Percentiles rank a stretch among this genome's conserved stretches.
Evolutionary conservation across 1,140 invertebrate genomes (phyloP).

Genomic region (Anastrepha obliqua): DNA sequence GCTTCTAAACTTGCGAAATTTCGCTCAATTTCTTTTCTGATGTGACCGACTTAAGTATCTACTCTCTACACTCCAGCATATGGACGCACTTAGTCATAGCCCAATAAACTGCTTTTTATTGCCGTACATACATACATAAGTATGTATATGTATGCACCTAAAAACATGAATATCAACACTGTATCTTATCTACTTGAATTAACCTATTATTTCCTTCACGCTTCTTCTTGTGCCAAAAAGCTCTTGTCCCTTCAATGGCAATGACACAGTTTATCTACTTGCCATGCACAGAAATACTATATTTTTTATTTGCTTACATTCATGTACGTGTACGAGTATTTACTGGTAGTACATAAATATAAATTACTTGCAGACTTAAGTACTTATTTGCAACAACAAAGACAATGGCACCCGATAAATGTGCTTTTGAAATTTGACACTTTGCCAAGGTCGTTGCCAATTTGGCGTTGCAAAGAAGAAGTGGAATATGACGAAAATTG

Average conservation of each 20-base stretch:
- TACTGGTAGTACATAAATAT: neutral
- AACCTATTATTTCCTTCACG: neutral
- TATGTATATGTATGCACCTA: neutral
- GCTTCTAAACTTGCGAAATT: no score
- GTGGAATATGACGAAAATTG: neutral
- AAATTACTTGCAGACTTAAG: slow-evolving; percentile 17
- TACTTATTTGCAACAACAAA: slow-evolving; percentile 38
- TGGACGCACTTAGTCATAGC: no score
- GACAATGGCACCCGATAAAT: neutral
- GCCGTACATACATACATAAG: no score
- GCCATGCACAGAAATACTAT: neutral
- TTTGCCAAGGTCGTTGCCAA: slow-evolving; percentile 43
- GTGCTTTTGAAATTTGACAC: slow-evolving; percentile 46
- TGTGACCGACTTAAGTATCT: no score
- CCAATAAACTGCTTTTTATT: no score
- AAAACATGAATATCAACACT: neutral
- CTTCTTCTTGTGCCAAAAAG: neutral
- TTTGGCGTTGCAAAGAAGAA: neutral
- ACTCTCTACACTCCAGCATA: no score
- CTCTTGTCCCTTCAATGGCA: neutral
- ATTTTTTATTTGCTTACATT: neutral
- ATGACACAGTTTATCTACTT: neutral
- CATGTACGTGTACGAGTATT: neutral
- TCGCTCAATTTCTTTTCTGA: no score
- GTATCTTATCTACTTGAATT: neutral